Percentiles rank a stretch among this genome's conserved stretches.
These are phyloP conservation scores for Trichogramma dendrolimi DNA, from an alignment of 2,888 invertebrate species.

Conservation along the genomic window DNA sequence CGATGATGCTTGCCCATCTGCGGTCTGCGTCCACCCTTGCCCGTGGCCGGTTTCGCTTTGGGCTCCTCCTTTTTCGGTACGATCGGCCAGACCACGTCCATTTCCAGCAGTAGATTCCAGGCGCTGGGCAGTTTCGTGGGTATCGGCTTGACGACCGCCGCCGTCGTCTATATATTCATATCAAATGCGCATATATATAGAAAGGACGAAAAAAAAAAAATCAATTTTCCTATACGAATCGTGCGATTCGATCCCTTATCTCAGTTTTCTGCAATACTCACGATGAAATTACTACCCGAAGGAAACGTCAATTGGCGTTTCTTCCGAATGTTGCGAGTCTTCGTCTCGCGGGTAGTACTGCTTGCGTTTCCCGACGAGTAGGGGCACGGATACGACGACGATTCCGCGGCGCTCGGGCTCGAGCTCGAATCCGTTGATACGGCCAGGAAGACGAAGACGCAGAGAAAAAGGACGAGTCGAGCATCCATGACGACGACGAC, in stretches of 20 bases:
- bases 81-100: constrained; percentile 58
- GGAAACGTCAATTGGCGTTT: constrained; percentile 47
- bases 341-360: neutral
- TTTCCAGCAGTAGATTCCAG: constrained; percentile 59
- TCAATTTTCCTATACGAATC: neutral
- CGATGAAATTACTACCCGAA: constrained; percentile 52
- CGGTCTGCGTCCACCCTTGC: constrained; percentile 1
- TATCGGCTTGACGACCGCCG: constrained; percentile 58
- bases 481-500: neutral
- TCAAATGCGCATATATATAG: no score
- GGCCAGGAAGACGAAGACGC: neutral
- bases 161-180: constrained; percentile 58
- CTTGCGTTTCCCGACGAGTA: no score
- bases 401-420: neutral
- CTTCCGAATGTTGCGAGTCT: constrained; percentile 4
- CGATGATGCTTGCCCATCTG: neutral
- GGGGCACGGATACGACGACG: no score
- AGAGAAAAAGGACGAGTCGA: neutral
- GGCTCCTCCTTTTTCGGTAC: constrained; percentile 31
- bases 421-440: neutral
- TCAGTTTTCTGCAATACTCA: constrained; percentile 32
- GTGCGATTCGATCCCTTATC: neutral
- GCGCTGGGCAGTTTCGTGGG: constrained; percentile 58
- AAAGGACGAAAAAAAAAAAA: neutral
- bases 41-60: neutral